phyloP scores from a whole-genome alignment of 2,113 vertebrate genomes.

The Anolis carolinensis region DNA sequence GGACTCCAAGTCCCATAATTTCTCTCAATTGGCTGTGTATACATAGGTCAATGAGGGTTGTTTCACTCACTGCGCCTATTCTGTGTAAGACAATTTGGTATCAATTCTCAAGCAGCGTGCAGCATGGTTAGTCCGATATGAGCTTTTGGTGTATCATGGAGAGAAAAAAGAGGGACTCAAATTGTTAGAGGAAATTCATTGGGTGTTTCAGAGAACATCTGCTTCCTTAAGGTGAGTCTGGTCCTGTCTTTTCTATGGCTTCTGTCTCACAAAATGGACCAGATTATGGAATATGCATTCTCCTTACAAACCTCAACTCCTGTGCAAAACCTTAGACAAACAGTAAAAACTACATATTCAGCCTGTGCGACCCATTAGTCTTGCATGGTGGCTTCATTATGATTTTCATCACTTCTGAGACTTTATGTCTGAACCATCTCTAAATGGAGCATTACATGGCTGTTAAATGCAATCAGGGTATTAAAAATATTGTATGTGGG shows the following conservation, averaged over 20 bases:
- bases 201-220: too few species aligned
- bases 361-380: neutral
- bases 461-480: neutral
- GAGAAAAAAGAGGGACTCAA: too few species aligned
- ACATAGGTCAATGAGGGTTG: too few species aligned
- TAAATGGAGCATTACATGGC: neutral
- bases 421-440: neutral
- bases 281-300: neutral
- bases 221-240: neutral
- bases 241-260: neutral
- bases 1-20: too few species aligned
- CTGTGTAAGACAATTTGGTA: too few species aligned
- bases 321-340: neutral
- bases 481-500: too few species aligned
- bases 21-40: too few species aligned
- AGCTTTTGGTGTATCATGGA: too few species aligned
- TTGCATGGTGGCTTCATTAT: neutral
- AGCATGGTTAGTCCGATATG: too few species aligned
- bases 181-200: neutral
- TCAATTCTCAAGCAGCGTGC: too few species aligned
- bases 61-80: too few species aligned
- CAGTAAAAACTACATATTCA: neutral
- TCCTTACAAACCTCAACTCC: neutral
- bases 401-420: neutral
- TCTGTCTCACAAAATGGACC: neutral